Base-by-base conservation (phyloP, 1,140 invertebrate species). In the Anastrepha ludens region DNA sequence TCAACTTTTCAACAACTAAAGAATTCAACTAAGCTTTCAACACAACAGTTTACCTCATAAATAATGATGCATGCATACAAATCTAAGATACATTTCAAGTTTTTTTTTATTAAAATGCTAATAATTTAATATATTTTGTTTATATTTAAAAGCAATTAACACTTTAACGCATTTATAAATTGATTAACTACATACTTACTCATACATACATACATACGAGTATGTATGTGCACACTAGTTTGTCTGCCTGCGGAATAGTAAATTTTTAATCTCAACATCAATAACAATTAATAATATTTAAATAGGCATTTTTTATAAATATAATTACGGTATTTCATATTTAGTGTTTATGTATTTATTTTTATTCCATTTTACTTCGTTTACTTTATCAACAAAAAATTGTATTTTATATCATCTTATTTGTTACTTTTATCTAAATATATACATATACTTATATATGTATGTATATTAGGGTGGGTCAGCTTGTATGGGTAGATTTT, bases 241-340 rank as follows among this genome's bases (percentile, higher is more conserved):
- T 55, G 3, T 58, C 8, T 81, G 74, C 9, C 15, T 55, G 74
- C n/a, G 74, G 20, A 15, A 39, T 7, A 55, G 47, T 81, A 81
- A 55, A 55, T 55, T 87, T 87, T 87, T 87, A 86, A 17, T 87
- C 11, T 67, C 62, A 87, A 87, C 86, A 87, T 70, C 64, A 70
- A 86, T 86, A 86, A 86, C 55, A 81, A 81, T 81, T 62, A 29
- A 86, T 86, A 62, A 60, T 86, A 60, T 55, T 86, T 20, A 85
- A 58, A 85, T 85, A 20, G 29, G 81, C 58, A 85, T 29, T 85
- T 29, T 85, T 41, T 58, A 58, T 58, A 55, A 58, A 55, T 55
- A 85, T 85, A 29, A 39, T 85, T 9, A 58, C 15, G 47, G 29
- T 85, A 59, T 39, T 5, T 55, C 29, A 58, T 85, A 85, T 85